Evolutionary conservation across 53 echinoderm and acorn worm genomes (phyloP), one percentile per base, ranked within the genome.

Genomic region (Stichopus horrens): DNA sequence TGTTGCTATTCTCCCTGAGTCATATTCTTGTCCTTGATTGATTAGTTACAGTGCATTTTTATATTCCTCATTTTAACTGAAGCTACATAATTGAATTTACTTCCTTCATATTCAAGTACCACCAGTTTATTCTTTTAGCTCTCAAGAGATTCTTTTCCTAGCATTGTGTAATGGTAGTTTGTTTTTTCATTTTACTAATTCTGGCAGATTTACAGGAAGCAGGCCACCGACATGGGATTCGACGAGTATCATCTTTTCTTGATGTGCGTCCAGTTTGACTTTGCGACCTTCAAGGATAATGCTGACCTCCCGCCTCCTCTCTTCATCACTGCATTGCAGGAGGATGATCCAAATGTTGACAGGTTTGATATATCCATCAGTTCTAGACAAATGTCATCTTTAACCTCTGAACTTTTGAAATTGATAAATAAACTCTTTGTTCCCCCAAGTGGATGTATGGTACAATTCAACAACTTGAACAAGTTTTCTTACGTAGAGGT

Each of bases 181-280:
- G 58, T 0, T 18, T 66, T 87, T 20, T 74, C 74, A 8, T 14
- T 7, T 55, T 56, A 16, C 19, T 71, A 18, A 71, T 59, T 9
- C 11, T 63, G 53, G 7, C 88, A 96, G 96, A 82, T 99, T 54
- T 99, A 99, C 93, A 88, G 90, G 67, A 88, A 92, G 53, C 99
- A 99, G 88, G 99, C 99, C 18, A 55, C 37, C 57, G 94, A 93
- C 53, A 96, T 99, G 94, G 99, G 96, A n/a, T 99, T 99, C 93
- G 99, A 99, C 88, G 94, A 93, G 67, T 99, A 89, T 73, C 99
- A 99, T 71, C 92, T 99, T 56, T 99, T 96, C 90, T 56, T 96
- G 88, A 77, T 94, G 59, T 99, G 95, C 88, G 99, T 99, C 74
- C 99, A 96, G 92, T 99, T 99, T 99, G 99, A 99, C 90, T 96